Base-by-base conservation (phyloP, 2,797 vertebrate genomes). In the Diceros bicornis region DNA sequence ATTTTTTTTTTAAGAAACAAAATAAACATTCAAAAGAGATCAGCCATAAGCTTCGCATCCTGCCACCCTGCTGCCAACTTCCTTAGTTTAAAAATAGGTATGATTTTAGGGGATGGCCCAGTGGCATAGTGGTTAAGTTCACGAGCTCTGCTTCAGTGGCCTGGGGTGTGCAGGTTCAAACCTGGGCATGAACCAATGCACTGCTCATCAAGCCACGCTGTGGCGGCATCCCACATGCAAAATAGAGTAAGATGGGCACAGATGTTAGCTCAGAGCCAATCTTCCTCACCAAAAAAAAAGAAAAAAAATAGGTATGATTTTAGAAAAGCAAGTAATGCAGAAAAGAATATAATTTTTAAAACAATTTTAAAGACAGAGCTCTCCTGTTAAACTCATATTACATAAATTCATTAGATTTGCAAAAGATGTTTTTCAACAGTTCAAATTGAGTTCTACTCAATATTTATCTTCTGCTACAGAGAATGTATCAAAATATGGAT, bases 401-500 rank as follows among this genome's bases (percentile, higher is more conserved):
- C 25, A 47, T 72, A 91, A n/a, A 75, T 69, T 93, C 20, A 93
- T 81, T 92, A 82, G n/a, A 52, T 88, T 91, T 96, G 64, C 50
- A 68, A 85, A 94, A 85, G 29, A 93, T 77, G 41, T 89, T 96
- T 91, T 82, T 72, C 69, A 85, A 66, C 62, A 89, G 41, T 96
- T 89, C 44, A 85, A 79, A 88, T 87, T 66, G 61, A 94, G 20
- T 91, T n/a, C 44, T 92, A 68, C 47, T 69, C 52, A 95, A 90
- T 72, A 94, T 88, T 94, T 96, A 95, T 68, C 37, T 94, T 92
- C 32, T 68, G 34, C 41, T 81, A 44, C 12, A 84, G 21, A 83
- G 41, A 96, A 84, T 57, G 25, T 92, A 74, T 68, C 59, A 91
- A 94, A 96, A 92, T 95, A 79, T 34, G 83, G 44, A 94, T 91